phyloP scores from a whole-genome alignment of 1,140 invertebrate genomes.

The Cecropterus lyciades region DNA sequence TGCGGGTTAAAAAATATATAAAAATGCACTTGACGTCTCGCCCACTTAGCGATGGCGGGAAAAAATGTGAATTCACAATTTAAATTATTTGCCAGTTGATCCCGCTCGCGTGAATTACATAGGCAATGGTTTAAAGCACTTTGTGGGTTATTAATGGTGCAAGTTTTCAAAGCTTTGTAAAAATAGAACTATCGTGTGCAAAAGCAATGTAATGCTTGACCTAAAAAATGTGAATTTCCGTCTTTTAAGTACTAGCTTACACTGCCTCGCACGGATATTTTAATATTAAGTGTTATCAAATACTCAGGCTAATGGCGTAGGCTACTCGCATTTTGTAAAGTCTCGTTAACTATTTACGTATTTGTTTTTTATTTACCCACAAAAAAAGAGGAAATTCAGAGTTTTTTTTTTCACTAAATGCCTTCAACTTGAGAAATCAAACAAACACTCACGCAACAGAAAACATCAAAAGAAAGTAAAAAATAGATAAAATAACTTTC shows the following conservation, averaged over 20 bases:
- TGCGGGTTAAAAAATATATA: slow-evolving; percentile 19
- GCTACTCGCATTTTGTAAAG: slow-evolving; percentile 7
- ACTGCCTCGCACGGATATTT: slow-evolving; percentile 8
- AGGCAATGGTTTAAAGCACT: slow-evolving; percentile 18
- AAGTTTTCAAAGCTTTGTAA: slow-evolving; percentile 28
- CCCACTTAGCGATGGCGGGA: slow-evolving; percentile 15
- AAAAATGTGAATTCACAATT: slow-evolving; percentile 27
- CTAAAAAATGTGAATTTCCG: slow-evolving; percentile 32
- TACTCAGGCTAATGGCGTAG: background rate
- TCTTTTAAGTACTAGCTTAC: slow-evolving; percentile 10
- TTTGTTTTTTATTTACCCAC: no score
- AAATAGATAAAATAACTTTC: no score
- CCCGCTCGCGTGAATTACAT: slow-evolving; percentile 33
- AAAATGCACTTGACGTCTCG: slow-evolving; percentile 23
- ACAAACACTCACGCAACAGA: no score
- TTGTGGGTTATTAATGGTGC: slow-evolving; percentile 27
- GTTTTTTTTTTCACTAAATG: no score
- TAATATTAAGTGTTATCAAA: slow-evolving; percentile 25
- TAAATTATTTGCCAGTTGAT: slow-evolving; percentile 33
- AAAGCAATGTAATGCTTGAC: slow-evolving; percentile 34
- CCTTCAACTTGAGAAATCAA: no score
- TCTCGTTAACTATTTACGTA: background rate
- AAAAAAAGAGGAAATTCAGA: no score
- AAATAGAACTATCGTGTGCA: slow-evolving; percentile 34
- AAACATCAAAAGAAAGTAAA: background rate